Conservation (phyloP, 2,113 vertebrate species). For the Lophotis ruficrista region DNA sequence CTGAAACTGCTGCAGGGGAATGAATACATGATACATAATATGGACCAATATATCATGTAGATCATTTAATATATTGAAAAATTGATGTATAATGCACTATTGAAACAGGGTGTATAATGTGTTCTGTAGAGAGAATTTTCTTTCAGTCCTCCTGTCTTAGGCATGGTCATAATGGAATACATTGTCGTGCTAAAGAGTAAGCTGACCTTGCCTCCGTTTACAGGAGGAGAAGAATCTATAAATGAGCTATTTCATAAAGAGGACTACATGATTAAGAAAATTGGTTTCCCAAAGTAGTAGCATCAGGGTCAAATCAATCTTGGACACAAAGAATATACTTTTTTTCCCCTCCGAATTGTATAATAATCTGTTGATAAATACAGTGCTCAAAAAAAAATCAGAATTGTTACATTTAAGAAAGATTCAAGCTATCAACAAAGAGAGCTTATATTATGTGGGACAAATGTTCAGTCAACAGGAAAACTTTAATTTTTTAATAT, state of each 20-base stretch:
- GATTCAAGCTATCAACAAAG: neutral
- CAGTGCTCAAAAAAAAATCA: slow-evolving; percentile 24
- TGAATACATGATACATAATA: slow-evolving; percentile 22
- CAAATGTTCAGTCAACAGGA: slow-evolving; percentile 45
- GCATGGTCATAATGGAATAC: neutral
- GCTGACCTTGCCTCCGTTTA: slow-evolving; percentile 47
- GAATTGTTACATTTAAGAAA: slow-evolving; percentile 55
- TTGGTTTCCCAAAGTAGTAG: slow-evolving; percentile 52
- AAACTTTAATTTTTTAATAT: slow-evolving; percentile 44
- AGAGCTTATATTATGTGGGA: slow-evolving; percentile 39
- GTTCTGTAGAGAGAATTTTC: neutral
- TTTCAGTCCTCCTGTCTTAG: slow-evolving; percentile 16
- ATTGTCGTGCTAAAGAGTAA: slow-evolving; percentile 40
- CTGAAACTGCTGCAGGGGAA: slow-evolving; percentile 10
- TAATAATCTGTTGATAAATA: slow-evolving; percentile 66
- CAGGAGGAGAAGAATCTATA: slow-evolving; percentile 52
- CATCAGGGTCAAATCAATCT: slow-evolving; percentile 65
- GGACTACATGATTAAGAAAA: slow-evolving; percentile 53
- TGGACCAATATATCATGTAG: slow-evolving; percentile 18
- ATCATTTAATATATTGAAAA: slow-evolving; percentile 36
- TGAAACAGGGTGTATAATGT: slow-evolving; percentile 3
- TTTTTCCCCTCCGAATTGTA: slow-evolving; percentile 44
- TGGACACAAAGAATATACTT: slow-evolving; percentile 32
- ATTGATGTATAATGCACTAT: slow-evolving; percentile 8
- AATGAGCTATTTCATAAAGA: slow-evolving; percentile 64